These are phyloP conservation scores for Zaprionus vittiger DNA, from an alignment of 1,140 invertebrate genomes.

Conservation along the genomic window DNA sequence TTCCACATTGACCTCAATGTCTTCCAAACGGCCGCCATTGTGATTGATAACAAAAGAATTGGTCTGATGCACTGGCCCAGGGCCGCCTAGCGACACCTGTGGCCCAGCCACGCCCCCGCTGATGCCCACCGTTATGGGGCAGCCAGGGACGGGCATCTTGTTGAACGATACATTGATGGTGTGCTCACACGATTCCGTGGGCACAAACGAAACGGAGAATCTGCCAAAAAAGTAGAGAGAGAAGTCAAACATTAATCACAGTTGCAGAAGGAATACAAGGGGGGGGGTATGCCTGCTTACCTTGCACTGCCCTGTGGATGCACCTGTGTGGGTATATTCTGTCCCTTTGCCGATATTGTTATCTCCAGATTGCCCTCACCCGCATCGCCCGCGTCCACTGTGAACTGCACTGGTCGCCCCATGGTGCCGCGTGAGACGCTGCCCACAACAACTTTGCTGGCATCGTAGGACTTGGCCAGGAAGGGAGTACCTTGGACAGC, in stretches of 20 bases:
- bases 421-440: constrained; percentile 91
- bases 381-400: constrained; percentile 97
- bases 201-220: constrained; percentile 98
- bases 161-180: constrained; percentile 98
- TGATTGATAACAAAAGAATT: constrained; percentile 88
- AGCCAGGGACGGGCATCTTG: constrained; percentile 92
- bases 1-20: constrained; percentile 97
- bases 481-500: constrained; percentile 96
- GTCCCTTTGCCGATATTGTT: constrained; percentile 95
- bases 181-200: constrained; percentile 96
- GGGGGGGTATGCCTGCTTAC: constrained; percentile 38
- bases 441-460: constrained; percentile 93
- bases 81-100: constrained; percentile 89
- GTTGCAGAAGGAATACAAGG: background rate
- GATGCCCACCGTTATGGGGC: constrained; percentile 91
- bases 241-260: background rate
- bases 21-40: constrained; percentile 93
- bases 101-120: constrained; percentile 90
- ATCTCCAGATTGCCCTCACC: constrained; percentile 99
- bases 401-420: constrained; percentile 95
- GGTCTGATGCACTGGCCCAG: constrained; percentile 87
- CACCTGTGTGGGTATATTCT: constrained; percentile 98
- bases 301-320: constrained; percentile 92
- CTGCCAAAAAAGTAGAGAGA: constrained; percentile 77
- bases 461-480: constrained; percentile 96